These are phyloP conservation scores for Paraescarpia echinospica DNA, from an alignment of 1,140 invertebrate species.

Conservation along the genomic window DNA sequence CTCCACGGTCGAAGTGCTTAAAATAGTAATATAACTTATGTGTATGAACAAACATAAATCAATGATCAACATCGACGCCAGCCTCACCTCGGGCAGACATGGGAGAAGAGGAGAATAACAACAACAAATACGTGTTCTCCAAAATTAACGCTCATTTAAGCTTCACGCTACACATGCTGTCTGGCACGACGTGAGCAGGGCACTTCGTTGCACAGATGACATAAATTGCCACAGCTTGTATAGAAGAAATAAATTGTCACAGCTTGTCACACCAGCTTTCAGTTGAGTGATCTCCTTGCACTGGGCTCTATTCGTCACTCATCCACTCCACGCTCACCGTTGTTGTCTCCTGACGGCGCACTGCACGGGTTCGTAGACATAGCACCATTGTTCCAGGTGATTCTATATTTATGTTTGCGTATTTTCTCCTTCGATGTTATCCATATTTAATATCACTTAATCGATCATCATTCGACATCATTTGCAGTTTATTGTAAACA, in stretches of 20 bases:
- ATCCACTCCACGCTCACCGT: neutral
- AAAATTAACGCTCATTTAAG: neutral
- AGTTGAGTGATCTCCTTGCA: neutral
- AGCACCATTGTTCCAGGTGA: neutral
- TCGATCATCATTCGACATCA: neutral
- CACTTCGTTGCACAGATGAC: neutral
- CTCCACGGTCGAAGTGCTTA: too few species aligned
- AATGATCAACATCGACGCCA: too few species aligned
- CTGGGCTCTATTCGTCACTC: too few species aligned
- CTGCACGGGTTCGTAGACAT: neutral
- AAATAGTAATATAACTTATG: too few species aligned
- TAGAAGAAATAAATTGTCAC: neutral
- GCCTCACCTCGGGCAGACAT: too few species aligned
- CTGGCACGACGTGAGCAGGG: neutral
- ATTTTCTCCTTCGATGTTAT: neutral
- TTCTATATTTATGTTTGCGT: neutral
- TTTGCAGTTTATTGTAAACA: neutral
- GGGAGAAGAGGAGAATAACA: too few species aligned
- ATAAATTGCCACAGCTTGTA: neutral
- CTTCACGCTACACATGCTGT: neutral
- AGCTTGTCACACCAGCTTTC: neutral
- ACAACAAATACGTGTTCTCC: too few species aligned
- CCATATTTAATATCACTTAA: neutral
- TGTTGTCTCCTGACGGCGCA: too few species aligned
- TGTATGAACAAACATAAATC: too few species aligned